Base-by-base conservation (phyloP, 2,888 invertebrate species). In the Drosophila putrida region DNA sequence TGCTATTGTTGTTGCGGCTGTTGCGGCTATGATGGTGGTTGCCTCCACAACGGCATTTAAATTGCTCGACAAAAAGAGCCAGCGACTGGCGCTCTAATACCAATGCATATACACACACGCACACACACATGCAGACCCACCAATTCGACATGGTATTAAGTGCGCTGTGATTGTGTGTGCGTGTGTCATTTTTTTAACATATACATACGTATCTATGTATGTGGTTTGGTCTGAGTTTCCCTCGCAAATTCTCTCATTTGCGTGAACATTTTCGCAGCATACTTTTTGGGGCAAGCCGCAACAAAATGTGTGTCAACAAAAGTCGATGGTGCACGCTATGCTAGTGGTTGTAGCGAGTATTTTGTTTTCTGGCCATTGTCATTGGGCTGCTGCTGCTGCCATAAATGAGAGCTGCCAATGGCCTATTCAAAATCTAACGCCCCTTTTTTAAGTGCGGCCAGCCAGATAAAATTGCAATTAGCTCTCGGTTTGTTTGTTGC, bases 251-350 rank as follows among this genome's bases (percentile, higher is more conserved):
- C 68, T 75, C 86, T 86, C 75, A 86, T 88, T 88, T 88, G 86
- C 68, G 68, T 75, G 63, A 67, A 77, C 49, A 78, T 75, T 78
- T 75, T 75, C 61, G 69, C 71, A 71, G 83, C 80, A 75, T 78
- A 80, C 86, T 76, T 78, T 86, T 86, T 69, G 70, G 83, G 65
- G 61, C 63, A 49, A 58, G 58, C 80, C 77, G 59, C 69, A 77
- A 74, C 71, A 64, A 79, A 88, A 83, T 83, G 72, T 83, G 65
- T 88, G 83, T 73, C 89, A 88, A 83, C 88, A 82, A 71, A 85
- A 78, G 53, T 75, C 46, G 47, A 20, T 50, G 60, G 44, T 59
- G 60, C 44, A 11, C 49, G 28, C 20, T 35, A 11, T 38, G 39
- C 47, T 9, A 49, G 35, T 43, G 33, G 27, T 36, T 46, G 25